Base-by-base conservation (phyloP, 2,113 vertebrate genomes). In the Bubo bubo region DNA sequence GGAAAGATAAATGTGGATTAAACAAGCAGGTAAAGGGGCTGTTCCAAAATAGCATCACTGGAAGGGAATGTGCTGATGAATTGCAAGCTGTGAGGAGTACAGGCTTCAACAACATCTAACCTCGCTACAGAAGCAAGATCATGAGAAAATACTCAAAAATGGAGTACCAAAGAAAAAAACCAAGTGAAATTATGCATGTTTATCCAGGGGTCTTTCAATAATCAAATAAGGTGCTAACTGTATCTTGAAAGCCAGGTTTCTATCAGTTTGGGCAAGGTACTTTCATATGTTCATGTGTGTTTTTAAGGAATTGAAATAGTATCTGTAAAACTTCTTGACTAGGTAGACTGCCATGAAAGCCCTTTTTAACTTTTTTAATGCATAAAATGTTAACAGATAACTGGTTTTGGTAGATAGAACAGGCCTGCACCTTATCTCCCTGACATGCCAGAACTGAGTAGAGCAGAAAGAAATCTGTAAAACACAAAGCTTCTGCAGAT, bases 401-500 rank as follows among this genome's bases (percentile, higher is more conserved):
- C 53, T 41, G 16, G 9, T 58, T 95, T 92, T 67, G 24, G 34
- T 80, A 60, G 66, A 30, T n/a, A 86, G 34, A 86, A 35, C 59
- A 49, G 41, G 68, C 37, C 76, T 92, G 59, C 6, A n/a, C 34
- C 35, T 95, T 70, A 35, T 96, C 79, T 96, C 43, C 13, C 24
- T 80, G 26, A 67, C 47, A 17, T 17, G 7, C 28, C 47, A 86
- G 85, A 93, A 94, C 8, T 92, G 63, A 84, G n/a, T 47, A 45
- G 43, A 75, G 66, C 35, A 91, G 81, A 53, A 95, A 77, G 50
- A 45, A 71, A 70, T 21, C 66, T 83, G 22, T 35, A 72, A 87
- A 90, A 76, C 18, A 79, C 34, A 55, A 71, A 86, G 66, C 32
- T 90, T 80, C 55, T 94, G 66, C 74, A 87, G 76, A 64, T 82